Base-by-base conservation (phyloP, 2,113 vertebrate genomes). In the Erpornis zantholeuca region DNA sequence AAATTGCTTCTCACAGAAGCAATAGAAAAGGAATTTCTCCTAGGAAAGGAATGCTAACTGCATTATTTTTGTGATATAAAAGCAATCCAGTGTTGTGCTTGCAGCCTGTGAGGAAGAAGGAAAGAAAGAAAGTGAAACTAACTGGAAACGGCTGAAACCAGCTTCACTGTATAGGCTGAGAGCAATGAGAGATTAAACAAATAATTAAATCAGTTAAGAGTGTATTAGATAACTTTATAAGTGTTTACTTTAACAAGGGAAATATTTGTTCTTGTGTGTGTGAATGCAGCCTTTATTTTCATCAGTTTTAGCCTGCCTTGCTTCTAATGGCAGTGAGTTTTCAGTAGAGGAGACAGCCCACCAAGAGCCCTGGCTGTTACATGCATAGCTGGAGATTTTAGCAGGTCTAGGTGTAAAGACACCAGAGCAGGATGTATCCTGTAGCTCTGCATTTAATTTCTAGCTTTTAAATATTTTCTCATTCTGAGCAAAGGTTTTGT, bases 41-140 rank as follows among this genome's bases (percentile, higher is more conserved):
- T 56, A 78, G 80, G 38, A 81, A 60, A 18, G n/a, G 52, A 70
- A 81, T 33, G 40, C 44, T 63, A 86, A 45, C 64, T 49, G 64
- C 81, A 71, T 59, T 83, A 17, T 81, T 78, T 81, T 90, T 29
- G 5, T 38, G 28, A 21, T 45, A 45, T 49, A 45, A 86, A 94
- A 93, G 36, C 65, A 79, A 78, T 92, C 31, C 45, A 50, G 22
- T 38, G 36, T 73, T 71, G 28, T 78, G 61, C 61, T 82, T 81
- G 23, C 69, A 84, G 86, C 33, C 53, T 61, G 27, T 49, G 47
- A 71, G 44, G 40, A 69, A 78, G 38, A 85, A 10, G 18, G 50
- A 49, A 70, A 80, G 61, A 86, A 91, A 86, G 93, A 89, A 95
- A 93, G 64, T 92, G 88, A 96, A 96, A 94, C 72, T 79, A 92